phyloP scores from a whole-genome alignment of 1,140 invertebrate genomes.

The Colletes gigas region DNA sequence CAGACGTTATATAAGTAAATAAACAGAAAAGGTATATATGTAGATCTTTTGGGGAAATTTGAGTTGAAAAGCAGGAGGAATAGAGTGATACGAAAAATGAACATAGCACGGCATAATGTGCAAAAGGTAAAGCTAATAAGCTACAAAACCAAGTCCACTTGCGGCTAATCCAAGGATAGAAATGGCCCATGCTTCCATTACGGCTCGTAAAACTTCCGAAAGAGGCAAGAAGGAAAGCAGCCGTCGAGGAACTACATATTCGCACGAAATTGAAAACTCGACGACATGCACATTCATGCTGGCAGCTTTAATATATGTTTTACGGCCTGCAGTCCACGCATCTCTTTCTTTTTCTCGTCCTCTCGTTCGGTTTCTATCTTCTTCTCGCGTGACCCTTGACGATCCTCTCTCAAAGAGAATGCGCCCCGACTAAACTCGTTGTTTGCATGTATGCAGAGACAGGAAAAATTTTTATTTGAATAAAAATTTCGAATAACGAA shows the following conservation, averaged over 20 bases:
- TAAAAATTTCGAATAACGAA: too few relatives aligned
- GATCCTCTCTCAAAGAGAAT: neutral
- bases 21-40: too few relatives aligned
- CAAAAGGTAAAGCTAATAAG: slow-evolving; percentile 75
- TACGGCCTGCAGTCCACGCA: slow-evolving; percentile 64
- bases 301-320: slow-evolving; percentile 78
- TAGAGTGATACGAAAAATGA: neutral
- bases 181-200: slow-evolving; percentile 64
- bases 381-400: neutral
- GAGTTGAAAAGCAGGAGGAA: too few relatives aligned
- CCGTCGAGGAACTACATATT: slow-evolving; percentile 70
- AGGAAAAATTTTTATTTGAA: too few relatives aligned
- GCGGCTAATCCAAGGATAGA: slow-evolving; percentile 30
- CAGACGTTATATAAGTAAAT: too few relatives aligned
- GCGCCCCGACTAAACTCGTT: neutral
- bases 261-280: slow-evolving; percentile 79
- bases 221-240: slow-evolving; percentile 57
- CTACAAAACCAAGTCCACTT: slow-evolving; percentile 43
- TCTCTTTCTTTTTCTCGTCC: slow-evolving; percentile 34
- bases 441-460: neutral
- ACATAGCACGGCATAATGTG: slow-evolving; percentile 16
- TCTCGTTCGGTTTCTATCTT: neutral
- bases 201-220: slow-evolving; percentile 77
- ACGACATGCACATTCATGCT: slow-evolving; percentile 77
- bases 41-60: too few relatives aligned